These are phyloP conservation scores for Montipora foliosa DNA, from an alignment of 64 coral and sea anemone species.

Conservation along the genomic window DNA sequence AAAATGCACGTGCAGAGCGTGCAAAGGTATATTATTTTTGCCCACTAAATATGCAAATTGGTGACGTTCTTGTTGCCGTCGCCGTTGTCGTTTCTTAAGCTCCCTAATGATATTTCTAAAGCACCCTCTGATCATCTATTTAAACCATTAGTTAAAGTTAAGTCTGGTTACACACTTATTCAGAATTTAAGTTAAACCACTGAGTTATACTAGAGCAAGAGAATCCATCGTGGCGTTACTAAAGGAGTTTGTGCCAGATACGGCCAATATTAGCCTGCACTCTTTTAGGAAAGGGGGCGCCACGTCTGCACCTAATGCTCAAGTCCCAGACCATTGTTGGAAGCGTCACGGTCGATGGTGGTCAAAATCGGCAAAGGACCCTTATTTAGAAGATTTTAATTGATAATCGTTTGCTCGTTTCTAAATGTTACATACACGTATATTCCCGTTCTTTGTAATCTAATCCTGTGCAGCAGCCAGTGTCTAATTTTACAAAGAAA, in stretches of 20 bases:
- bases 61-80: too few species aligned
- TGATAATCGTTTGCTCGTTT: neutral
- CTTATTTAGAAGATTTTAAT: neutral
- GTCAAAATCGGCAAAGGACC: neutral
- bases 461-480: neutral
- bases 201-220: slow-evolving; percentile 34
- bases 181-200: slow-evolving; percentile 1
- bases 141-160: slow-evolving; percentile 4
- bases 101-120: neutral
- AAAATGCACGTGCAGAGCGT: too few species aligned
- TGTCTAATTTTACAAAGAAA: neutral
- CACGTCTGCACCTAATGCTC: slow-evolving; percentile 37
- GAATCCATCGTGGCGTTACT: neutral
- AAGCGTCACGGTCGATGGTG: slow-evolving; percentile 10
- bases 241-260: slow-evolving; percentile 25
- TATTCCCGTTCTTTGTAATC: neutral
- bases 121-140: neutral
- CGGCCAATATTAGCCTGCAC: slow-evolving; percentile 13
- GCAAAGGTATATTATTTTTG: too few species aligned
- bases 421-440: neutral
- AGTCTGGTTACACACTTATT: slow-evolving; percentile 1
- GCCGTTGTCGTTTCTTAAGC: too few species aligned
- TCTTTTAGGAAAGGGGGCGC: slow-evolving; percentile 52
- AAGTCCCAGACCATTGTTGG: slow-evolving; percentile 32
- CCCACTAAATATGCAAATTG: too few species aligned